Conservation (phyloP, 2,797 vertebrate species). For the Apogon talboti region DNA sequence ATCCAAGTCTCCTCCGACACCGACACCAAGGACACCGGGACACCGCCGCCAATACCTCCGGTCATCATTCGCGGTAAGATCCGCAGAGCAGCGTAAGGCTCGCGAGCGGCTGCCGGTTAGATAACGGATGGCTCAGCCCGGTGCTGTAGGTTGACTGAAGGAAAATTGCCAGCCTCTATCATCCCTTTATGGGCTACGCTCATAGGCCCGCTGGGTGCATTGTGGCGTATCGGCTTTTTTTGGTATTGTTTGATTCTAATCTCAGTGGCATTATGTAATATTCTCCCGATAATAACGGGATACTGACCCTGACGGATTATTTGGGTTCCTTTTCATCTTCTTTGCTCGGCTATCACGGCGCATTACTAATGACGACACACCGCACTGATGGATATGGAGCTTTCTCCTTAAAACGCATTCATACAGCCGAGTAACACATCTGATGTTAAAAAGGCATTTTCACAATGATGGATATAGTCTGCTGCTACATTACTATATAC, state of each 20-base stretch:
- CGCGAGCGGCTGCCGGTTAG: constrained; percentile 31
- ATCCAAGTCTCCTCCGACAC: constrained; percentile 42
- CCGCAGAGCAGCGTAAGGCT: constrained; percentile 26
- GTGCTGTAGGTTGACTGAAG: constrained; percentile 29
- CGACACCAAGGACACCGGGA: constrained; percentile 40
- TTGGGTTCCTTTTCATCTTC: neutral
- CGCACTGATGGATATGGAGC: constrained; percentile 1
- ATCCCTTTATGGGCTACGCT: constrained; percentile 15
- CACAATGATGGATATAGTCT: neutral
- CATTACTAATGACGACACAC: constrained; percentile 39
- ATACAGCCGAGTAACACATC: neutral
- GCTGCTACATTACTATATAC: too few species aligned
- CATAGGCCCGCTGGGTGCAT: constrained; percentile 12
- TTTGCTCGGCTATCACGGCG: neutral
- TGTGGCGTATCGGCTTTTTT: constrained; percentile 35
- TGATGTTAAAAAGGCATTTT: neutral
- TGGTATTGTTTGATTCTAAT: constrained; percentile 24
- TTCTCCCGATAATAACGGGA: neutral
- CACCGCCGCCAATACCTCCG: constrained; percentile 1
- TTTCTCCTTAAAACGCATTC: neutral
- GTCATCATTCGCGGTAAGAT: constrained; percentile 70
- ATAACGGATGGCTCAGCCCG: neutral
- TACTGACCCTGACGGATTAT: constrained; percentile 23
- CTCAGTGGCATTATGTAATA: neutral
- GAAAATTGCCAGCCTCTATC: constrained; percentile 47